phyloP scores from a whole-genome alignment of 2,888 invertebrate species.

The Exephanes ischioxanthus region DNA sequence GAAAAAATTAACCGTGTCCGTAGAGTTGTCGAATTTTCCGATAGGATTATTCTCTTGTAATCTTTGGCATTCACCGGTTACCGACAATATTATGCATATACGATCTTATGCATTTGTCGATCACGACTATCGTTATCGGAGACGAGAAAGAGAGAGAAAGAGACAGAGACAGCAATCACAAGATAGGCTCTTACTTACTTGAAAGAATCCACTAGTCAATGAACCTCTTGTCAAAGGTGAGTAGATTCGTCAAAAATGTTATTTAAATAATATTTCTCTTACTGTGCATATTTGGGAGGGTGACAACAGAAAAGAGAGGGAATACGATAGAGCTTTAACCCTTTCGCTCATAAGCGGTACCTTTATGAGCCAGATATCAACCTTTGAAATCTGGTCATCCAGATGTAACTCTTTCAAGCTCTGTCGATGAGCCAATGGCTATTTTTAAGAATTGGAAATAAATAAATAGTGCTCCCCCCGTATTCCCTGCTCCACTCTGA shows the following conservation, averaged over 20 bases:
- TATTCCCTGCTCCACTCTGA: constrained; percentile 49
- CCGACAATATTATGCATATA: constrained; percentile 58
- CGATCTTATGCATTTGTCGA: constrained; percentile 66
- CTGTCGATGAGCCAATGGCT: too few species aligned
- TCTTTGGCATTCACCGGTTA: constrained; percentile 39
- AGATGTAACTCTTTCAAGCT: not conserved
- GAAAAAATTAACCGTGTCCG: not conserved
- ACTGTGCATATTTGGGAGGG: constrained; percentile 81
- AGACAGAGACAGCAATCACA: constrained; percentile 81
- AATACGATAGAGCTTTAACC: constrained; percentile 51
- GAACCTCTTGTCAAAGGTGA: constrained; percentile 83
- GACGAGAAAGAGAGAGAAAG: constrained; percentile 72
- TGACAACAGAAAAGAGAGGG: constrained; percentile 57
- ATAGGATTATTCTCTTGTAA: constrained; percentile 3
- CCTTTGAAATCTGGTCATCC: not conserved
- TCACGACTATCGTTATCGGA: constrained; percentile 79
- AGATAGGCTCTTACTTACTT: constrained; percentile 84
- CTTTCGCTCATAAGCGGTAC: not conserved
- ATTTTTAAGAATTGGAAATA: not conserved
- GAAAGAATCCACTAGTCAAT: constrained; percentile 82
- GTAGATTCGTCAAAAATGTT: constrained; percentile 84
- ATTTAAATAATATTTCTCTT: constrained; percentile 79
- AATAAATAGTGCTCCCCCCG: constrained; percentile 19
- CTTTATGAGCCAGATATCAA: not conserved
- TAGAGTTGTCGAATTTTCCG: constrained; percentile 25